Evolutionary conservation across 2,113 vertebrate species (phyloP), one percentile per base, ranked within the genome.

Genomic region (Formicarius rufipectus): DNA sequence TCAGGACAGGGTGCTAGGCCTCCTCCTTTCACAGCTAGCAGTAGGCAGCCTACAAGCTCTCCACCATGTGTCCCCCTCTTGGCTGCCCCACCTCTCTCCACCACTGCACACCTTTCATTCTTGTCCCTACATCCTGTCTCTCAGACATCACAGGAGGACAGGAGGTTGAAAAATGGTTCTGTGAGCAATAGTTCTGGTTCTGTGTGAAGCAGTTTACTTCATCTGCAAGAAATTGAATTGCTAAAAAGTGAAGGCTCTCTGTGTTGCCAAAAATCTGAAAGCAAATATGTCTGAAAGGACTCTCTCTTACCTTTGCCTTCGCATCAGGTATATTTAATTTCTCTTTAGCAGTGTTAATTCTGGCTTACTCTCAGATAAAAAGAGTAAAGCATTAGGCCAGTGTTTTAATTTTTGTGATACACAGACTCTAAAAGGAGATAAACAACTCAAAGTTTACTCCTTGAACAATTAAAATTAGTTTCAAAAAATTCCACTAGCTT

Each of bases 51-150:
- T 9, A 14, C 24, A 62, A 74, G 2, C 6, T 76, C 16, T 10
- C 14, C 67, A 52, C 11, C 9, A 28, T 18, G 30, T 16, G 18
- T 37, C 24, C 31, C 6, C 20, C 25, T 15, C 42, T 44, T 0
- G 0, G 37, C 25, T n/a, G 4, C 8, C 15, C 15, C 52, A 58
- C 17, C 18, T 53, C 28, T 15, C 19, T 18, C 31, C 35, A 30
- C 33, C 22, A 22, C 12, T 1, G 0, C 23, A 21, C 14, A 24
- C 4, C 2, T 0, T 28, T 50, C 62, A 39, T n/a, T 25, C 31
- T 53, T 9, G 1, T 85, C 60, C 35, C 35, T 33, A 2, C 0
- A 0, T 39, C 42, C 28, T 77, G 31, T 23, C 60, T 53, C 42
- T 78, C 2, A 2, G n/a, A 49, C 15, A n/a, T 25, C 53, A 49